Evolutionary conservation across 2,888 invertebrate genomes (phyloP).

Genomic region (Conus canariensis): DNA sequence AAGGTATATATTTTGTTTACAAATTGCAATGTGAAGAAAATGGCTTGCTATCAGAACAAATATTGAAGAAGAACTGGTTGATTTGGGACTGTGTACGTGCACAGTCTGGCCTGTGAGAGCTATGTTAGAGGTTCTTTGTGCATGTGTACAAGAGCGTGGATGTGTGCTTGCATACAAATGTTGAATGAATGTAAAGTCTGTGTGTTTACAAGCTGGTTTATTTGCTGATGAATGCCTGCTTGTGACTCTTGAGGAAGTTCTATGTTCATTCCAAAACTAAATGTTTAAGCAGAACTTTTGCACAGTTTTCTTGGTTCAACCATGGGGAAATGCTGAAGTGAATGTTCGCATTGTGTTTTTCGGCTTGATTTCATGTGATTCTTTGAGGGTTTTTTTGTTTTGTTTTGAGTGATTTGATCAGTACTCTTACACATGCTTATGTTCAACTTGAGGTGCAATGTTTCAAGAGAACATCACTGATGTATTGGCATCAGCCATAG

Average conservation of each 20-base stretch:
- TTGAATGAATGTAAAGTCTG: background rate
- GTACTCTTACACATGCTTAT: background rate
- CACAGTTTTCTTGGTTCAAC: background rate
- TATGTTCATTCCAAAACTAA: background rate
- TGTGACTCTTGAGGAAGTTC: background rate
- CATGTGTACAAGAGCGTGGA: background rate
- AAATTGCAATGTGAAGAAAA: too few relatives aligned
- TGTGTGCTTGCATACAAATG: background rate
- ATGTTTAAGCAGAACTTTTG: background rate
- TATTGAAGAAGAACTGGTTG: too few relatives aligned
- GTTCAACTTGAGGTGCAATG: background rate
- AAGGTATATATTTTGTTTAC: too few relatives aligned
- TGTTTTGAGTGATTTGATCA: background rate
- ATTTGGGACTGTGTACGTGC: too few relatives aligned
- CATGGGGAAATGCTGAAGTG: background rate
- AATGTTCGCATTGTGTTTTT: background rate
- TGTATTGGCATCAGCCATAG: background rate
- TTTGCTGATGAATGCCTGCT: background rate
- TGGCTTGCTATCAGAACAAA: too few relatives aligned
- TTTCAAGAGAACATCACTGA: background rate
- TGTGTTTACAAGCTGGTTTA: background rate
- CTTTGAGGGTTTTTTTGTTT: background rate
- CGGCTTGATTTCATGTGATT: background rate
- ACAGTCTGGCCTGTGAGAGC: too few relatives aligned
- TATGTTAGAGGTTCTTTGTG: background rate